Conservation (phyloP, 2,888 invertebrate species). For the Andrena trimmerana region DNA sequence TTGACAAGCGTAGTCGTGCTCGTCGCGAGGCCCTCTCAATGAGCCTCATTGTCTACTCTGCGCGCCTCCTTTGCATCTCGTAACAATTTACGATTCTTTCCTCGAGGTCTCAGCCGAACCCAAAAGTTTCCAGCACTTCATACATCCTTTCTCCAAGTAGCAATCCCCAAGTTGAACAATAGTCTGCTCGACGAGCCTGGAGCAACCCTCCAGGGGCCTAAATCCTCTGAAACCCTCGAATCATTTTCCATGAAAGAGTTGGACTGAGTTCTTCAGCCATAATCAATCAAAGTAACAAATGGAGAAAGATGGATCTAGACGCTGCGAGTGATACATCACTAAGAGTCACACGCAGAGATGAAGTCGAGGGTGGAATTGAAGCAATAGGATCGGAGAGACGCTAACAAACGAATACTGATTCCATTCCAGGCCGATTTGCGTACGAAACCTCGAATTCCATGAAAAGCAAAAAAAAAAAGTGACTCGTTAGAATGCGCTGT, state of each 20-base stretch:
- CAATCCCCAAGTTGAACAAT: background rate
- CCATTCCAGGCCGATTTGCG: background rate
- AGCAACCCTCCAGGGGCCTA: too few species aligned
- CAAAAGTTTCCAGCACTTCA: background rate
- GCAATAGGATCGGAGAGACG: background rate
- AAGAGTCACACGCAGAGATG: background rate
- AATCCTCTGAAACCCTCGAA: background rate
- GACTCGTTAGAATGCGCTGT: conserved; percentile 53
- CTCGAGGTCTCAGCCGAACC: background rate
- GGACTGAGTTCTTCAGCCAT: background rate
- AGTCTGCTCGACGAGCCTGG: background rate
- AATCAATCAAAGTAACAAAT: conserved; percentile 38
- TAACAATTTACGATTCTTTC: conserved; percentile 40
- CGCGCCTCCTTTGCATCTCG: conserved; percentile 52
- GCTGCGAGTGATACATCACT: conserved; percentile 18
- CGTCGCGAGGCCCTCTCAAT: conserved; percentile 71
- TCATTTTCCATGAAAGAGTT: conserved; percentile 4
- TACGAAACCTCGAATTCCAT: conserved; percentile 42
- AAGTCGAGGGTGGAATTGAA: background rate
- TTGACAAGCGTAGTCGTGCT: conserved; percentile 70
- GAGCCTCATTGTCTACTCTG: conserved; percentile 75
- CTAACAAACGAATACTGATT: background rate
- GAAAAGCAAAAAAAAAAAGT: conserved; percentile 27
- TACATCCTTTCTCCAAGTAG: background rate
- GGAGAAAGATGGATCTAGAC: conserved; percentile 28